Base-by-base conservation (phyloP, 2,888 invertebrate genomes). In the Willowsia nigromaculata region DNA sequence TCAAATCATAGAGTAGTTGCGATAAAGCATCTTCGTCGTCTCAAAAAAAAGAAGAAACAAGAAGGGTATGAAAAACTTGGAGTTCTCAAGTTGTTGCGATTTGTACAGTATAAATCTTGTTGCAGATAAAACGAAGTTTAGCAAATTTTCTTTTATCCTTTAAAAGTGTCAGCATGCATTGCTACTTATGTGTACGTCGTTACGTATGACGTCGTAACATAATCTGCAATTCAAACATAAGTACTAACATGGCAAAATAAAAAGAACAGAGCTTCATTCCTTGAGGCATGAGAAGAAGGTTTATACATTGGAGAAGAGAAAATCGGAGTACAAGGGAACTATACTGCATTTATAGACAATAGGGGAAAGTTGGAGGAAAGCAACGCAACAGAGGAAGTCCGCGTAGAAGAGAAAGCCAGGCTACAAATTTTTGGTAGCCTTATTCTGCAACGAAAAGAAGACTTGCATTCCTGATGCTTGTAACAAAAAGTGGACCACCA, bases 31-130 rank as follows among this genome's bases (percentile, higher is more conserved):
- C 5, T 68, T 65, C 30, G 3, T 62, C 37, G n/a, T 50, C 6
- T 62, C 30, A 56, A 56, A 18, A 50, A 50, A 50, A 9, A 50
- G 4, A 50, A 9, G 50, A 13, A 50, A 50, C 1, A n/a, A 50
- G 18, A 13, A 18, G 9, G 47, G 43, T 43, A 30, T 65, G 30
- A 9, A 50, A 76, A 76, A 71, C 71, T 74, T 74, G 47, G 43
- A 50, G 74, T 13, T 47, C 50, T 74, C 74, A 74, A 74, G 74
- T 74, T 47, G 74, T 74, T 50, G n/a, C 47, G 74, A 74, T 74
- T 74, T 74, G 74, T 74, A 74, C 50, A 47, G 74, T n/a, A 74
- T 74, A 74, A 74, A 74, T 74, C 47, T 50, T 74, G 50, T 74
- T 74, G 74, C 50, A 74, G 74, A 50, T 47, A 30, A 74, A n/a